phyloP scores from a whole-genome alignment of 1,140 invertebrate genomes.

The Aradophagus sp. region DNA sequence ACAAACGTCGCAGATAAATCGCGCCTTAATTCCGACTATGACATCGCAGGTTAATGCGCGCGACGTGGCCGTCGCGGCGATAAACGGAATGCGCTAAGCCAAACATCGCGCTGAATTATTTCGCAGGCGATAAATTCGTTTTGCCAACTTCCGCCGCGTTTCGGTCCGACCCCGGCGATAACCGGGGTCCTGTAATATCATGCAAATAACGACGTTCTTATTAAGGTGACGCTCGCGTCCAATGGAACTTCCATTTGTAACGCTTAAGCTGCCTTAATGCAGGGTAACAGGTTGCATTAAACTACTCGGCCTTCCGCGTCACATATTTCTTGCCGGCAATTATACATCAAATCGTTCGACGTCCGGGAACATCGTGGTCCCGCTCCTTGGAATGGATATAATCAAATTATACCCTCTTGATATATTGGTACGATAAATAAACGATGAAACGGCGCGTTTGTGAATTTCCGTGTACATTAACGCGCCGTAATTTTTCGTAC shows the following conservation, averaged over 20 bases:
- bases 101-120: too few species aligned
- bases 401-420: slow-evolving; percentile 1
- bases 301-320: slow-evolving; percentile 8
- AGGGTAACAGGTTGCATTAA: slow-evolving; percentile 26
- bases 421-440: slow-evolving; percentile 1
- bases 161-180: not conserved
- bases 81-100: too few species aligned
- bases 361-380: not conserved
- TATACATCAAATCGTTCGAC: slow-evolving; percentile 11
- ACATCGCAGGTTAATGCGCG: too few species aligned
- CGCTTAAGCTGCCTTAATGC: slow-evolving; percentile 26
- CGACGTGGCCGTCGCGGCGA: too few species aligned
- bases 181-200: slow-evolving; percentile 13
- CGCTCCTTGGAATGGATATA: not conserved
- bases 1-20: too few species aligned
- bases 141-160: too few species aligned
- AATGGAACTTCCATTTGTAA: slow-evolving; percentile 11
- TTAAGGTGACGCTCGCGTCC: slow-evolving; percentile 15
- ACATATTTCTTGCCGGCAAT: slow-evolving; percentile 22
- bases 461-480: slow-evolving; percentile 2
- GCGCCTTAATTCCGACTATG: too few species aligned
- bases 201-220: slow-evolving; percentile 10
- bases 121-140: too few species aligned
- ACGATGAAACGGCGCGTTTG: not conserved
- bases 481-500: too few species aligned